Evolutionary conservation across 2,113 vertebrate genomes (phyloP).

Genomic region (Microcebus tavaratra): DNA sequence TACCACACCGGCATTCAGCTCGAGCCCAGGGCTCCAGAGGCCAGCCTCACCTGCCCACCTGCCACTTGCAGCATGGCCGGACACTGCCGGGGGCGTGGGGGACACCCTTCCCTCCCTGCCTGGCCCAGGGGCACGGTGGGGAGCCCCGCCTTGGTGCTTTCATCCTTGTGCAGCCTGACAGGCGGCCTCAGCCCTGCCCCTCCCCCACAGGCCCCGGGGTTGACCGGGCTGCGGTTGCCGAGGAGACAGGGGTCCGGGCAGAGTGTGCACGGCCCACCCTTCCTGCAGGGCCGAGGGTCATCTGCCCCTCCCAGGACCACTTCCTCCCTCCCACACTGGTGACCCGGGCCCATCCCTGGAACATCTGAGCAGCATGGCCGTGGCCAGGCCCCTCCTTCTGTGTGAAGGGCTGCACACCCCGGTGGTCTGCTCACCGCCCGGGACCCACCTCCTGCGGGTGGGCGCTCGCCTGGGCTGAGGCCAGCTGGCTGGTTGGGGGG

Average conservation of each 20-base stretch:
- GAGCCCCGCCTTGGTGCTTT: too few relatives aligned
- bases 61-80: too few relatives aligned
- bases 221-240: neutral
- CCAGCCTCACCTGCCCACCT: too few relatives aligned
- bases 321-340: conserved; percentile 58
- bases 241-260: neutral
- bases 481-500: neutral
- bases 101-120: too few relatives aligned
- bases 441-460: conserved; percentile 27
- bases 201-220: neutral
- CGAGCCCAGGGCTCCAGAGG: too few relatives aligned
- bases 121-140: too few relatives aligned
- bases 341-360: conserved; percentile 29
- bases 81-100: too few relatives aligned
- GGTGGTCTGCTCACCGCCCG: neutral
- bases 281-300: conserved; percentile 16
- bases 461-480: neutral
- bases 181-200: neutral
- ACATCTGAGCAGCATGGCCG: neutral
- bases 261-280: neutral
- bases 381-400: neutral
- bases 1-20: too few relatives aligned
- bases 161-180: neutral
- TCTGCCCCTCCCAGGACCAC: conserved; percentile 33
- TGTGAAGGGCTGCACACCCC: fast-evolving